Conservation (phyloP, 2,113 vertebrate species). For the Neodon shergylaensis region DNA sequence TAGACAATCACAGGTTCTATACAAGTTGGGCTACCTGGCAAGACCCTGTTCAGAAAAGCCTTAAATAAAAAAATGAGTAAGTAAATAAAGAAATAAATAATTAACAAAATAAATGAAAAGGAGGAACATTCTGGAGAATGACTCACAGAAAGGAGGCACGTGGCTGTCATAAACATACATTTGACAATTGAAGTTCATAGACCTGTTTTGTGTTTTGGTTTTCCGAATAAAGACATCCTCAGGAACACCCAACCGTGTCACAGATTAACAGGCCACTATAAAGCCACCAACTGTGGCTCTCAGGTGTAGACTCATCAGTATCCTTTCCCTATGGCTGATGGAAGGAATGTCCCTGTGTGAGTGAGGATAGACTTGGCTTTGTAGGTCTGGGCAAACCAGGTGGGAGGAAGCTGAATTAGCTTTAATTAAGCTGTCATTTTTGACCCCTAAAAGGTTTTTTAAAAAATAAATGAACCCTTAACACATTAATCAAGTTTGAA, state of each 20-base stretch:
- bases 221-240: background rate
- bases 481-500: conserved; percentile 54
- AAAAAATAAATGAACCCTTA: conserved; percentile 37
- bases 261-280: background rate
- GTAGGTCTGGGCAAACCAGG: background rate
- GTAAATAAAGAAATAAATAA: background rate
- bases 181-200: background rate
- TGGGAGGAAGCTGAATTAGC: conserved; percentile 2
- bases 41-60: background rate
- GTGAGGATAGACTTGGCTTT: background rate
- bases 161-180: background rate
- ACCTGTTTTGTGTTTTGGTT: background rate
- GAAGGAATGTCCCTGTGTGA: background rate
- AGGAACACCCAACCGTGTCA: background rate
- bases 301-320: background rate
- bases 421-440: conserved; percentile 43
- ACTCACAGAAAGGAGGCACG: background rate
- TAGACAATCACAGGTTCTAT: background rate
- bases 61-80: background rate
- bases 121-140: background rate
- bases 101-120: background rate
- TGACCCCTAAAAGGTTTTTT: conserved; percentile 37
- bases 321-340: conserved; percentile 23
- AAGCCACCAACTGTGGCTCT: background rate
- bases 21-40: background rate